Evolutionary conservation across 1,140 invertebrate genomes (phyloP).

Genomic region (Antheraea mylitta): DNA sequence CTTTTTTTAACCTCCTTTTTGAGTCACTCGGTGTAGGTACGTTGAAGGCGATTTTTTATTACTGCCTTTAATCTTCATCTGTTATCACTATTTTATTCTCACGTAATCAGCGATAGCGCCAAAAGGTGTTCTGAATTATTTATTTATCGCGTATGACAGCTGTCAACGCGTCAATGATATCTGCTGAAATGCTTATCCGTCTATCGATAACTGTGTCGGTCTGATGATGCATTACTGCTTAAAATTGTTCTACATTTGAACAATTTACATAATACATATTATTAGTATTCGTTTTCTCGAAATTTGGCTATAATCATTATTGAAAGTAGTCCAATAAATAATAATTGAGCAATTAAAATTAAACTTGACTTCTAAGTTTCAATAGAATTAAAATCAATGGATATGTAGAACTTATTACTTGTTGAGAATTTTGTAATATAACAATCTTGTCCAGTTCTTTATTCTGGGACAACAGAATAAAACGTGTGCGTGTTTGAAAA

Average conservation of each 20-base stretch:
- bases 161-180: constrained; percentile 50
- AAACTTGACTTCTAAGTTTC: too few species aligned
- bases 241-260: constrained; percentile 11
- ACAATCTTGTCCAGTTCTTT: too few species aligned
- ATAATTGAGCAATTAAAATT: too few species aligned
- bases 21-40: not conserved
- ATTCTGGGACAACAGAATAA: too few species aligned
- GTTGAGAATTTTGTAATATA: too few species aligned
- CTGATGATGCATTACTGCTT: constrained; percentile 19
- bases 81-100: constrained; percentile 23
- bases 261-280: constrained; percentile 1
- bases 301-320: too few species aligned
- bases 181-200: constrained; percentile 42
- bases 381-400: too few species aligned
- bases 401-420: too few species aligned
- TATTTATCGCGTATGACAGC: constrained; percentile 47
- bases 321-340: too few species aligned
- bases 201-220: constrained; percentile 23
- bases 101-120: constrained; percentile 33
- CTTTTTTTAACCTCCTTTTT: not conserved
- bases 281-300: too few species aligned
- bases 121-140: constrained; percentile 31
- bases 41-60: constrained; percentile 18
- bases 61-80: constrained; percentile 15
- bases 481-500: too few species aligned